phyloP scores from a whole-genome alignment of 2,113 vertebrate species.

The Heloderma charlesbogerti region DNA sequence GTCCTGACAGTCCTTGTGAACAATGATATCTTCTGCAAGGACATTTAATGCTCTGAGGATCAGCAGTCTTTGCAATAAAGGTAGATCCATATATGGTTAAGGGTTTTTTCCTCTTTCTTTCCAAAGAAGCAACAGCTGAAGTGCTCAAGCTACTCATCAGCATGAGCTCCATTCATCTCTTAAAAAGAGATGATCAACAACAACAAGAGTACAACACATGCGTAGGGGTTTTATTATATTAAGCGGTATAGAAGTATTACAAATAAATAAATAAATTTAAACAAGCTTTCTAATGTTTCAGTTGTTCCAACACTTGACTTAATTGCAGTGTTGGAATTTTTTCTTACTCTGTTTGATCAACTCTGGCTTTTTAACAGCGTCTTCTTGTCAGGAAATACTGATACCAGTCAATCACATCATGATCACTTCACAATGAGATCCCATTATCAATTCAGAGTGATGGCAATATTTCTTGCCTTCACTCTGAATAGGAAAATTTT shows the following conservation, averaged over 20 bases:
- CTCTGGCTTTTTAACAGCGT: neutral
- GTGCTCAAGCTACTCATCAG: neutral
- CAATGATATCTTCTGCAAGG: conserved; percentile 64
- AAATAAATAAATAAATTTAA: neutral
- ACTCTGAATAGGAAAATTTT: neutral
- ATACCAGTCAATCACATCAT: neutral
- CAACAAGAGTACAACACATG: too few relatives aligned
- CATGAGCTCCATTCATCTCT: neutral
- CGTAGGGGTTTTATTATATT: too few relatives aligned
- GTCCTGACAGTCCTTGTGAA: conserved; percentile 74
- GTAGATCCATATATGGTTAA: conserved; percentile 44
- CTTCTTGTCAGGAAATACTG: neutral
- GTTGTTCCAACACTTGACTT: neutral
- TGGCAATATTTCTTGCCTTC: neutral
- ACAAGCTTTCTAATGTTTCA: neutral
- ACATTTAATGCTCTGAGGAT: conserved; percentile 60
- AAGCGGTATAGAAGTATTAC: too few relatives aligned
- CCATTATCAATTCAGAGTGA: neutral
- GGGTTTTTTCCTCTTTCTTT: conserved; percentile 49
- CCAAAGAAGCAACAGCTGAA: neutral
- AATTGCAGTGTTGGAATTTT: neutral
- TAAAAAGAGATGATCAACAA: too few relatives aligned
- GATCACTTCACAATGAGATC: neutral
- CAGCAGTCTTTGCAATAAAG: conserved; percentile 57
- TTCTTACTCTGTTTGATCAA: neutral